Conservation (phyloP, 2,888 invertebrate genomes). For the Muscina levida region DNA sequence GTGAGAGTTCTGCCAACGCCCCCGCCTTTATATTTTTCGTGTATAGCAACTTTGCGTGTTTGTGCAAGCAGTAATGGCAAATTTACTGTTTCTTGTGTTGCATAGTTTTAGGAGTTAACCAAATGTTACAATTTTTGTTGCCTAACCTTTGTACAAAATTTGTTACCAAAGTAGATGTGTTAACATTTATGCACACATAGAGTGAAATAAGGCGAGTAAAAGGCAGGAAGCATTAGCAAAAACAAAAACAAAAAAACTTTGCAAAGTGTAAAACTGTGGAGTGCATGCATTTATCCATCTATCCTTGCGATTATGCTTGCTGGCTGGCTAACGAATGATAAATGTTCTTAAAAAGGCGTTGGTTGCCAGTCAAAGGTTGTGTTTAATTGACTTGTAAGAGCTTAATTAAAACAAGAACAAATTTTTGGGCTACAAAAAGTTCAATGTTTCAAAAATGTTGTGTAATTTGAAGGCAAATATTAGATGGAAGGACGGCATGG, state of each 20-base stretch:
- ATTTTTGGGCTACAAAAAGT: too few species aligned
- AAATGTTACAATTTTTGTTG: not conserved
- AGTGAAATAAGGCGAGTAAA: too few species aligned
- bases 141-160: not conserved
- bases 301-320: too few species aligned
- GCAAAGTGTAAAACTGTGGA: not conserved
- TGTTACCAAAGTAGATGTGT: not conserved
- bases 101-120: constrained; percentile 10
- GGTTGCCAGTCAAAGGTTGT: constrained; percentile 1
- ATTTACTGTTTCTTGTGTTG: not conserved
- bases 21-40: too few species aligned
- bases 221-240: too few species aligned
- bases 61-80: too few species aligned
- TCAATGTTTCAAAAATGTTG: too few species aligned
- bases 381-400: constrained; percentile 6
- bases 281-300: not conserved
- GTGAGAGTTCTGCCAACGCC: too few species aligned
- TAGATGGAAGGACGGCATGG: too few species aligned
- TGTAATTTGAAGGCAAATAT: too few species aligned
- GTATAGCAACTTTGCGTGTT: too few species aligned
- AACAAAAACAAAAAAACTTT: constrained; percentile 1
- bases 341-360: not conserved
- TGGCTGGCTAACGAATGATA: not conserved
- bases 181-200: constrained; percentile 8
- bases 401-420: not conserved